These are phyloP conservation scores for Ephydatia muelleri DNA, from an alignment of 37 sponge, comb jelly and placozoan species.

Conservation along the genomic window DNA sequence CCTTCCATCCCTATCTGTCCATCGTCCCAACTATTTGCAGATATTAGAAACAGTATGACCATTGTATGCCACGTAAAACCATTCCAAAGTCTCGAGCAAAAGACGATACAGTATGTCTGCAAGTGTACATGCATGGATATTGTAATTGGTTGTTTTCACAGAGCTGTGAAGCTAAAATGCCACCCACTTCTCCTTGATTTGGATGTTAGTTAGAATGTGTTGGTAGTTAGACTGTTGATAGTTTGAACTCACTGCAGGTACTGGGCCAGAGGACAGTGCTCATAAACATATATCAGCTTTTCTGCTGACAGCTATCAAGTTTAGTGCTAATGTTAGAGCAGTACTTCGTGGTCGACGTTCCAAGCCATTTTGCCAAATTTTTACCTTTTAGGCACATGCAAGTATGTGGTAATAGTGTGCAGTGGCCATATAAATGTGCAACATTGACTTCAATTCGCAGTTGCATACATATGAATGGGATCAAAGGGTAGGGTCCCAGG, in stretches of 20 bases:
- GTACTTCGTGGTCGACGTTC: neutral
- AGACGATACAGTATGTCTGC: slow-evolving; percentile 17
- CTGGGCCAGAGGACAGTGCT: slow-evolving; percentile 26
- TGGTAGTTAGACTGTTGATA: neutral
- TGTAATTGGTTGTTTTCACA: no score
- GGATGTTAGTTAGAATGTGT: slow-evolving; percentile 8
- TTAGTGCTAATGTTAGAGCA: slow-evolving; percentile 22
- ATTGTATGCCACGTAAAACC: slow-evolving; percentile 32
- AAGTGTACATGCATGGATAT: no score
- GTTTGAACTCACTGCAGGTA: slow-evolving; percentile 5
- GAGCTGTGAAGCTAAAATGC: slow-evolving; percentile 42
- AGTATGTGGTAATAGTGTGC: neutral
- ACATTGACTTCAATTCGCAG: no score
- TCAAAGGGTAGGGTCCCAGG: no score
- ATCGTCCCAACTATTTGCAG: slow-evolving; percentile 16
- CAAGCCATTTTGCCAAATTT: slow-evolving; percentile 2
- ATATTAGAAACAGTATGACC: slow-evolving; percentile 51
- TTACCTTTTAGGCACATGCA: neutral
- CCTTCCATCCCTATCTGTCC: no score
- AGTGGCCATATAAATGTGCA: no score
- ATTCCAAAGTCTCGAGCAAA: slow-evolving; percentile 13
- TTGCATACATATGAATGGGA: no score
- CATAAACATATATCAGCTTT: slow-evolving; percentile 52
- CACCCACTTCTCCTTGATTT: slow-evolving; percentile 48
- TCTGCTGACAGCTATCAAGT: slow-evolving; percentile 55